Percentiles rank a stretch among this genome's conserved stretches.
These are phyloP conservation scores for Drosophila fulvimacula DNA, from an alignment of 2,888 invertebrate genomes.

Conservation along the genomic window DNA sequence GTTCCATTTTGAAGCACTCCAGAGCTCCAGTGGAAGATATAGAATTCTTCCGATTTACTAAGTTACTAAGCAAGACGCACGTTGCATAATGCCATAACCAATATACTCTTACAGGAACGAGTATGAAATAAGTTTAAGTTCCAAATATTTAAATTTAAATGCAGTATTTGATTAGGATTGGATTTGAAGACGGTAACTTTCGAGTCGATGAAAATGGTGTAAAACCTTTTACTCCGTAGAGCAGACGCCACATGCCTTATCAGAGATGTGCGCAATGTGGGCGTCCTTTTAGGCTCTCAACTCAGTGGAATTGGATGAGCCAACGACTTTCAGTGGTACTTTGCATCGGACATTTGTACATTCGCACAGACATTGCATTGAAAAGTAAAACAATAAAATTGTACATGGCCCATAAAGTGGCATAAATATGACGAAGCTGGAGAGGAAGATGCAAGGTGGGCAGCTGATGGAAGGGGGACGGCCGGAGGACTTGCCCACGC, in stretches of 20 bases:
- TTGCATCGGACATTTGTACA: slow-evolving; percentile 34
- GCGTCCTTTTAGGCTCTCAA: not conserved
- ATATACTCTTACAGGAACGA: too few species aligned
- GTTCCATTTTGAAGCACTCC: too few species aligned
- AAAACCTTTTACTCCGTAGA: not conserved
- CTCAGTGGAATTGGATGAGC: slow-evolving; percentile 3
- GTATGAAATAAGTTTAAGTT: too few species aligned
- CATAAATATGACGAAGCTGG: slow-evolving; percentile 66
- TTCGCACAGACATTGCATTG: slow-evolving; percentile 60
- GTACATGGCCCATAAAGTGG: slow-evolving; percentile 71
- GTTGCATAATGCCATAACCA: too few species aligned
- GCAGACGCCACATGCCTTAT: slow-evolving; percentile 7
- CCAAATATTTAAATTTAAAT: not conserved
- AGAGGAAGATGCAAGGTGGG: not conserved
- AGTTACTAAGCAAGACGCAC: too few species aligned
- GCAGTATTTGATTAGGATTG: not conserved
- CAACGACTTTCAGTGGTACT: not conserved
- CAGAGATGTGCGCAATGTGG: slow-evolving; percentile 11
- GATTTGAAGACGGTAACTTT: not conserved
- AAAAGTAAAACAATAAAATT: slow-evolving; percentile 76
- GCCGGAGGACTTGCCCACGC: slow-evolving; percentile 21
- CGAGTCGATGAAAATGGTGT: slow-evolving; percentile 4
- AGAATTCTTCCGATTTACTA: too few species aligned
- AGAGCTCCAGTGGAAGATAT: too few species aligned
- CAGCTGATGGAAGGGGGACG: not conserved